These are phyloP conservation scores for Pammene fasciana DNA, from an alignment of 2,888 invertebrate genomes.

Conservation along the genomic window DNA sequence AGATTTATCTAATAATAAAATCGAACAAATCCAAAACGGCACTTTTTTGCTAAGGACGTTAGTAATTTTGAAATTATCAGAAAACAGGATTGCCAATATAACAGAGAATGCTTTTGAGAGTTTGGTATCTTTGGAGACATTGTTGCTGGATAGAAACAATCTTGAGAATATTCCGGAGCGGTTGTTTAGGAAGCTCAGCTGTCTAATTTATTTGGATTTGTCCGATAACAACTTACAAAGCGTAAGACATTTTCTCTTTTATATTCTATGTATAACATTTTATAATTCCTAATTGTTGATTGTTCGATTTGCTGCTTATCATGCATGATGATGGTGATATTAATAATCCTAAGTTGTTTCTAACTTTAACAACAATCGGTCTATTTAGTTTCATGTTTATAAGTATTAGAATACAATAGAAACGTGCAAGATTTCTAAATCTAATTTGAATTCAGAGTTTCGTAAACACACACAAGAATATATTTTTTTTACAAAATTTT, in stretches of 20 bases:
- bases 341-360: no score
- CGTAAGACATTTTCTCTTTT: constrained; percentile 58
- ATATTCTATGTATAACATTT: background rate
- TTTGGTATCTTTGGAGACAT: constrained; percentile 77
- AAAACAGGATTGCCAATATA: constrained; percentile 85
- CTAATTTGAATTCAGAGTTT: no score
- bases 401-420: no score
- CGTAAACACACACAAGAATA: background rate
- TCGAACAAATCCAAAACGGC: constrained; percentile 83
- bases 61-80: constrained; percentile 86
- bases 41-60: constrained; percentile 84
- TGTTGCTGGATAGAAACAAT: constrained; percentile 83
- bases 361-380: no score
- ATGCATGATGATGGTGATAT: no score
- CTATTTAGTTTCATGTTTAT: no score
- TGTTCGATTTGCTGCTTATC: no score
- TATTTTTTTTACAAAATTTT: background rate
- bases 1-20: constrained; percentile 87
- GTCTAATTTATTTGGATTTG: constrained; percentile 80
- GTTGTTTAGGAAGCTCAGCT: constrained; percentile 76
- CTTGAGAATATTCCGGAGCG: constrained; percentile 73
- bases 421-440: no score
- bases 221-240: constrained; percentile 81
- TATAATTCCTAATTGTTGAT: no score
- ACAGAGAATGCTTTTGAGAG: constrained; percentile 82